Evolutionary conservation across 2,797 vertebrate genomes (phyloP).

Genomic region (Bryconaethiops microstoma): DNA sequence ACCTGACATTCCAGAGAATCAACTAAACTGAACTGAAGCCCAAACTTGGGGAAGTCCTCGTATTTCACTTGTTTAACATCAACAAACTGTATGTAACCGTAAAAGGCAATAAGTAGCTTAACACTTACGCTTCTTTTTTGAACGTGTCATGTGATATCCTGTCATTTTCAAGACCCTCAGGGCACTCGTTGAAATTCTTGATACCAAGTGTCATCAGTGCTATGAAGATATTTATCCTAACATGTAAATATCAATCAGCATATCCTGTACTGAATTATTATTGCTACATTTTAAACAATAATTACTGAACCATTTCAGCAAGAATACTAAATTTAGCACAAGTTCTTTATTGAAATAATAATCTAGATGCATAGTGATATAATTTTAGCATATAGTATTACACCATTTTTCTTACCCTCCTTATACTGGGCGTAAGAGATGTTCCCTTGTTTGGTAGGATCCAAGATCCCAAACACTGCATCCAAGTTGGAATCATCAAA

Average conservation of each 20-base stretch:
- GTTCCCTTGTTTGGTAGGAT: slow-evolving; percentile 65
- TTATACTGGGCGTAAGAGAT: slow-evolving; percentile 73
- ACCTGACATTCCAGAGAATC: background rate
- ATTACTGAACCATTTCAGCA: background rate
- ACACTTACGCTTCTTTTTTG: slow-evolving; percentile 74
- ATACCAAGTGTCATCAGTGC: slow-evolving; percentile 75
- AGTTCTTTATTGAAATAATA: background rate
- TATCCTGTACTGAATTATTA: background rate
- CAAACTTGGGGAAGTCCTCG: too few relatives aligned
- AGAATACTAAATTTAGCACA: background rate
- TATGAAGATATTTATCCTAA: slow-evolving; percentile 46
- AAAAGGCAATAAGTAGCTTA: slow-evolving; percentile 13
- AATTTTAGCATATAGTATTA: background rate
- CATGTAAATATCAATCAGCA: background rate
- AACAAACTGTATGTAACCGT: background rate
- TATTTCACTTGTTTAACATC: background rate
- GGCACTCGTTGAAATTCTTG: slow-evolving; percentile 69
- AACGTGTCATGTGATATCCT: slow-evolving; percentile 75
- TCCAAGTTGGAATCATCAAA: slow-evolving; percentile 71
- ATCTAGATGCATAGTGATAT: background rate
- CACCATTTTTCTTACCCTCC: slow-evolving; percentile 62
- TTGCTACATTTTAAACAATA: background rate
- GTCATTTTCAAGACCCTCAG: slow-evolving; percentile 70
- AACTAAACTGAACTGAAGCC: too few relatives aligned
- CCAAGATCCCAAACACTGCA: slow-evolving; percentile 69